phyloP scores from a whole-genome alignment of 2,797 vertebrate genomes.

The Micropoecilia bifurca region DNA sequence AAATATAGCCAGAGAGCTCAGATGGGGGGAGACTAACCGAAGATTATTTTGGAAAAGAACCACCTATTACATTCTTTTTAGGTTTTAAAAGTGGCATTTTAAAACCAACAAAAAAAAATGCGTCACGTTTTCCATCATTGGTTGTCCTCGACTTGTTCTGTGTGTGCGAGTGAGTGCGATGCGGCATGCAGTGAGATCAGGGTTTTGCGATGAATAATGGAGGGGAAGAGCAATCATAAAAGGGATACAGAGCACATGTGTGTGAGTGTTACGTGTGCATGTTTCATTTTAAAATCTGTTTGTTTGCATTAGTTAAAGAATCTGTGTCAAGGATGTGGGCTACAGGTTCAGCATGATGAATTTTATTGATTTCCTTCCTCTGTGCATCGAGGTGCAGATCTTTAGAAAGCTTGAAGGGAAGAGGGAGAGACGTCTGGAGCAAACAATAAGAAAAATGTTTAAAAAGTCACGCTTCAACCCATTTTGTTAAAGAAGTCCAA shows the following conservation, averaged over 20 bases:
- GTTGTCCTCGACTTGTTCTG: not conserved
- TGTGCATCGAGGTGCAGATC: conserved; percentile 47
- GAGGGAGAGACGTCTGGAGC: conserved; percentile 27
- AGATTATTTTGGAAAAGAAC: conserved; percentile 29
- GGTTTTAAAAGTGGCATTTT: conserved; percentile 31
- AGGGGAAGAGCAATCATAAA: conserved; percentile 46
- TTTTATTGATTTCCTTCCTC: conserved; percentile 76
- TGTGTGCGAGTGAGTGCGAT: not conserved
- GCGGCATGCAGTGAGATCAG: conserved; percentile 34
- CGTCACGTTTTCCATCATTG: conserved; percentile 20
- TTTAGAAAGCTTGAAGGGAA: conserved; percentile 16
- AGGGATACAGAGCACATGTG: conserved; percentile 48
- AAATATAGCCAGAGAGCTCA: conserved; percentile 22
- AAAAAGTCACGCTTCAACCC: conserved; percentile 24
- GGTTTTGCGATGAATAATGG: conserved; percentile 70
- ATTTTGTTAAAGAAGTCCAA: conserved; percentile 35
- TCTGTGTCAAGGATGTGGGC: conserved; percentile 62
- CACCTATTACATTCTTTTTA: conserved; percentile 23
- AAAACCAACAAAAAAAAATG: conserved; percentile 4
- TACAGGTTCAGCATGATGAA: conserved; percentile 60
- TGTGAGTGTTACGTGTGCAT: conserved; percentile 25
- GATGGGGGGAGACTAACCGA: conserved; percentile 14
- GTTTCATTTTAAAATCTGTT: conserved; percentile 28
- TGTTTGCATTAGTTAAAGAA: conserved; percentile 26
- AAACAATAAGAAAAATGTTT: conserved; percentile 48